These are phyloP conservation scores for Amphibalanus amphitrite DNA, from an alignment of 1,140 invertebrate species.

Conservation along the genomic window DNA sequence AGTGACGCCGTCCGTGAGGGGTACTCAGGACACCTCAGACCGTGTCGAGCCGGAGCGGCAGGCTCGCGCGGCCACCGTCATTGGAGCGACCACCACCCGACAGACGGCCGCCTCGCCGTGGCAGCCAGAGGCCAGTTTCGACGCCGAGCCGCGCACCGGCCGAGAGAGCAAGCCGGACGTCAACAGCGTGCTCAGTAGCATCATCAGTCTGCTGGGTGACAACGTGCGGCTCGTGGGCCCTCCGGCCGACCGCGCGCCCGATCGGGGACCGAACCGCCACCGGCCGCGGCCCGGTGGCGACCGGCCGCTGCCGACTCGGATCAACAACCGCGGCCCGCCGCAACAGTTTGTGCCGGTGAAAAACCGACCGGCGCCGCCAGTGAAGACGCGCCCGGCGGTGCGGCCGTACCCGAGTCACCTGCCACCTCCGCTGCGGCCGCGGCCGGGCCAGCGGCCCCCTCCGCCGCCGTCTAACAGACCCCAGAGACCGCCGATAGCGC, in stretches of 20 bases:
- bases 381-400: constrained; percentile 20
- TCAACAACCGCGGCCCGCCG: constrained; percentile 66
- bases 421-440: constrained; percentile 29
- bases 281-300: constrained; percentile 27
- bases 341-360: constrained; percentile 18
- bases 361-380: constrained; percentile 32
- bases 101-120: not conserved
- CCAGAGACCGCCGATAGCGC: constrained; percentile 28
- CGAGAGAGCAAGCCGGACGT: constrained; percentile 46
- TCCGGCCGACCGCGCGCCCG: constrained; percentile 14
- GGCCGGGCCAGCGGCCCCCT: constrained; percentile 14
- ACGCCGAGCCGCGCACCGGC: not conserved
- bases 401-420: constrained; percentile 78
- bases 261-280: not conserved
- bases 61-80: not conserved
- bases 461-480: constrained; percentile 14
- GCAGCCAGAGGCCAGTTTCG: constrained; percentile 1
- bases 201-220: constrained; percentile 70
- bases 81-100: not conserved
- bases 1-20: not conserved
- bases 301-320: constrained; percentile 33
- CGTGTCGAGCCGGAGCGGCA: not conserved
- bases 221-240: constrained; percentile 44
- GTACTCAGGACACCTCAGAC: not conserved
- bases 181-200: constrained; percentile 75